Evolutionary conservation across 1,140 invertebrate species (phyloP).

Genomic region (Thaumatotibia leucotreta): DNA sequence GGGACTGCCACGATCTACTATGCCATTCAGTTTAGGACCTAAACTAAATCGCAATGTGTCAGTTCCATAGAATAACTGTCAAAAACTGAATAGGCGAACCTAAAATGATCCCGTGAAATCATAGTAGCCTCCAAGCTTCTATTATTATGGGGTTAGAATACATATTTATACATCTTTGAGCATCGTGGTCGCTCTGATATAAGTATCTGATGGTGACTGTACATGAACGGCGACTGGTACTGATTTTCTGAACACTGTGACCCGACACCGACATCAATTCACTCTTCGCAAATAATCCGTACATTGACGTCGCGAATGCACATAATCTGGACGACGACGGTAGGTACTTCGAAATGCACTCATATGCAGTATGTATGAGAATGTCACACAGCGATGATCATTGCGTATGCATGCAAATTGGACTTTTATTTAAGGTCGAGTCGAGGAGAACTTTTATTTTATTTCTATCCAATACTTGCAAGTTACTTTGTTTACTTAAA

Average conservation of each 20-base stretch:
- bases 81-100: too few species aligned
- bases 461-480: background rate
- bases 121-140: too few species aligned
- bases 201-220: too few species aligned
- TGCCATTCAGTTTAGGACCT: too few species aligned
- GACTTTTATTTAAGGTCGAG: background rate
- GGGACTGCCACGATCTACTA: too few species aligned
- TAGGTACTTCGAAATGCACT: slow-evolving; percentile 32
- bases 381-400: background rate
- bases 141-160: too few species aligned
- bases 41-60: too few species aligned
- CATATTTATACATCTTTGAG: too few species aligned
- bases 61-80: too few species aligned
- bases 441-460: background rate
- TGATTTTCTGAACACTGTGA: background rate
- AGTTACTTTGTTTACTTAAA: background rate
- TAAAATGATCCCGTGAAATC: too few species aligned
- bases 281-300: slow-evolving; percentile 61
- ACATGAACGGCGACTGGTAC: too few species aligned
- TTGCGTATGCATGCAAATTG: background rate
- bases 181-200: too few species aligned
- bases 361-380: slow-evolving; percentile 3
- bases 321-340: slow-evolving; percentile 35
- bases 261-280: slow-evolving; percentile 43
- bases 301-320: slow-evolving; percentile 56